phyloP scores from a whole-genome alignment of 2,113 vertebrate genomes.

The Carassius gibelio region DNA sequence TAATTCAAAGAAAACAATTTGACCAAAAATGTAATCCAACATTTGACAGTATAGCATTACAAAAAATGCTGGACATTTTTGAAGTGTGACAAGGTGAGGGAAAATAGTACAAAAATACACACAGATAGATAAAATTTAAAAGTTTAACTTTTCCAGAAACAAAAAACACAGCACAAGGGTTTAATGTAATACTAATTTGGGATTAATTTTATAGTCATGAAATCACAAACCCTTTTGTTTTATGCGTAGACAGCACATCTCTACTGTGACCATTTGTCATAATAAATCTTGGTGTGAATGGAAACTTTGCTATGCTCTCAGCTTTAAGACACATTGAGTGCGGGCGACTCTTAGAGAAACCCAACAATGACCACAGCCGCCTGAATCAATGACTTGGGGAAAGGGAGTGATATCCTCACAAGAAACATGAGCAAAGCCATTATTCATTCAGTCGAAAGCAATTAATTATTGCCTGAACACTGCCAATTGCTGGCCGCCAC shows the following conservation, averaged over 20 bases:
- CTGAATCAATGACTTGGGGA: slow-evolving; percentile 43
- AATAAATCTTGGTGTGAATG: slow-evolving; percentile 42
- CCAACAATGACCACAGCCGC: slow-evolving; percentile 40
- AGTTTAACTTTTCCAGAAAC: too few species aligned
- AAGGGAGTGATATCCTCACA: slow-evolving; percentile 48
- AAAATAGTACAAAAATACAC: too few species aligned
- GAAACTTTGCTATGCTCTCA: slow-evolving; percentile 6
- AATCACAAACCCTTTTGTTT: slow-evolving; percentile 1
- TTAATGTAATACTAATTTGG: neutral
- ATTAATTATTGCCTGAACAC: slow-evolving; percentile 56
- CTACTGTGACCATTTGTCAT: slow-evolving; percentile 17
- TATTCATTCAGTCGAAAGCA: slow-evolving; percentile 55
- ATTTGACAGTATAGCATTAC: too few species aligned
- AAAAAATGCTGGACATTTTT: too few species aligned
- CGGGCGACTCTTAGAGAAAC: slow-evolving; percentile 13
- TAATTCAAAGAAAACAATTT: too few species aligned
- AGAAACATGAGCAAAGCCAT: slow-evolving; percentile 46
- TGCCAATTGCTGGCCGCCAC: slow-evolving; percentile 33
- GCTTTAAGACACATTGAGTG: slow-evolving; percentile 17
- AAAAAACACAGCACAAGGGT: too few species aligned
- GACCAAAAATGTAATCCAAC: too few species aligned
- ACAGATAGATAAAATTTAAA: too few species aligned
- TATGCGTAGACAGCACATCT: slow-evolving; percentile 23
- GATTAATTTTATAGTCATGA: neutral
- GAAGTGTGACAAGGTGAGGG: too few species aligned